A percentile compares a stretch with the other conserved stretches of the same genome.
Evolutionary conservation across 2,113 vertebrate genomes (phyloP).

Genomic region (Boulengeromyrus knoepffleri): DNA sequence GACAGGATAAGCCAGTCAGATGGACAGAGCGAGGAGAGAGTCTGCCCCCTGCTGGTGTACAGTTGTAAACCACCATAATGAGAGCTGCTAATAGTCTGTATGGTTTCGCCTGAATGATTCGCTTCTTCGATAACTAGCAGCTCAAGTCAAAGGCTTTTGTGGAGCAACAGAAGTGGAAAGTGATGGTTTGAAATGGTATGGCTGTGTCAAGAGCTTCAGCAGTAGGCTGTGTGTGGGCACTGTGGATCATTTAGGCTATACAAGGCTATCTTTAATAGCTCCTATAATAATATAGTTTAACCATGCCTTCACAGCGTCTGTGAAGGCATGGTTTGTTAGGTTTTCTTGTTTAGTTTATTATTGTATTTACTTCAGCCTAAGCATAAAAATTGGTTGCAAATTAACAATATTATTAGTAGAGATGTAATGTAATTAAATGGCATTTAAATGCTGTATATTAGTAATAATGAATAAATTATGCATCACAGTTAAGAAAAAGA

Average conservation of each 20-base stretch:
- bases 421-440: neutral
- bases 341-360: neutral
- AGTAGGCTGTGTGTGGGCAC: neutral
- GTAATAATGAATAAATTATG: neutral
- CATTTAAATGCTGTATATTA: neutral
- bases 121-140: neutral
- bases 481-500: neutral
- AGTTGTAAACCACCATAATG: neutral
- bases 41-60: slow-evolving; percentile 18
- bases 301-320: neutral
- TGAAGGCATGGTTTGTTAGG: neutral
- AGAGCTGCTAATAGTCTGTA: neutral
- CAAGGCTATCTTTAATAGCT: neutral
- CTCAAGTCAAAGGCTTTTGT: neutral
- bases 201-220: neutral
- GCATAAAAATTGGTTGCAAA: neutral
- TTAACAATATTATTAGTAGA: neutral
- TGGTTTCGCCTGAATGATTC: neutral
- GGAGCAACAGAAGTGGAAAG: neutral
- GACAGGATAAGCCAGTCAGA: neutral
- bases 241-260: neutral
- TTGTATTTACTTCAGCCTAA: neutral
- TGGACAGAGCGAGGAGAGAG: neutral
- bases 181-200: neutral
- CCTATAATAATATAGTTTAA: neutral